Conservation (phyloP, 2,113 vertebrate genomes). For the Elgaria multicarinata region DNA sequence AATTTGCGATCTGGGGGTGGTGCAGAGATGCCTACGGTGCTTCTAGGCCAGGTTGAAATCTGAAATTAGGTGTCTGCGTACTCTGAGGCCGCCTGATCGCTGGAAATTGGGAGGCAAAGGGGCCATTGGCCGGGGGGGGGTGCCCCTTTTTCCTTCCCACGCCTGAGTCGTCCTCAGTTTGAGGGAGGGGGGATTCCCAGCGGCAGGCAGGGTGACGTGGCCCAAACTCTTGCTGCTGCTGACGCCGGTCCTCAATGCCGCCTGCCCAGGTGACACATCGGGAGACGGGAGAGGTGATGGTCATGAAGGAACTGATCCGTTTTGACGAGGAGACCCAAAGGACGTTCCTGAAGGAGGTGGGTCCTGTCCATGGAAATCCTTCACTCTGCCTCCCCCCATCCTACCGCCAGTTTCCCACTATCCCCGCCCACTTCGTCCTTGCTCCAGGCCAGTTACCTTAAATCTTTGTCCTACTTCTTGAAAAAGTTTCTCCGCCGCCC, state of each 20-base stretch:
- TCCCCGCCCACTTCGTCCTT: background rate
- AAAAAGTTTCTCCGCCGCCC: background rate
- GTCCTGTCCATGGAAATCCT: background rate
- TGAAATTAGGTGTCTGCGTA: no score
- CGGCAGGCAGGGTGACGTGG: background rate
- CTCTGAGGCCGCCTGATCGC: no score
- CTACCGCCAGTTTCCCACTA: background rate
- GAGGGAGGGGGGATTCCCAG: no score
- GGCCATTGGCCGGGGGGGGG: no score
- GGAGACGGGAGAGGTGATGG: slow-evolving; percentile 98
- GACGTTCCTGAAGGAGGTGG: slow-evolving; percentile 95
- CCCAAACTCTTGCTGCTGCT: no score
- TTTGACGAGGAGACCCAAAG: slow-evolving; percentile 96
- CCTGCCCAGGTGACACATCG: slow-evolving; percentile 89
- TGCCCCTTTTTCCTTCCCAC: no score
- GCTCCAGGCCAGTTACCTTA: no score
- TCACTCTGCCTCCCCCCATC: background rate
- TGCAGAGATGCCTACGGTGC: no score
- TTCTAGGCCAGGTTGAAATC: no score
- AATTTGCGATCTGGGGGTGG: background rate
- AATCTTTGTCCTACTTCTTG: background rate
- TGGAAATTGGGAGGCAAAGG: no score
- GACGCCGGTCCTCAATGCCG: background rate
- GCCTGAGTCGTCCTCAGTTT: no score
- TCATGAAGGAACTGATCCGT: slow-evolving; percentile 98